phyloP scores from a whole-genome alignment of 92 coral and sea anemone species.

The Porites divaricata region DNA sequence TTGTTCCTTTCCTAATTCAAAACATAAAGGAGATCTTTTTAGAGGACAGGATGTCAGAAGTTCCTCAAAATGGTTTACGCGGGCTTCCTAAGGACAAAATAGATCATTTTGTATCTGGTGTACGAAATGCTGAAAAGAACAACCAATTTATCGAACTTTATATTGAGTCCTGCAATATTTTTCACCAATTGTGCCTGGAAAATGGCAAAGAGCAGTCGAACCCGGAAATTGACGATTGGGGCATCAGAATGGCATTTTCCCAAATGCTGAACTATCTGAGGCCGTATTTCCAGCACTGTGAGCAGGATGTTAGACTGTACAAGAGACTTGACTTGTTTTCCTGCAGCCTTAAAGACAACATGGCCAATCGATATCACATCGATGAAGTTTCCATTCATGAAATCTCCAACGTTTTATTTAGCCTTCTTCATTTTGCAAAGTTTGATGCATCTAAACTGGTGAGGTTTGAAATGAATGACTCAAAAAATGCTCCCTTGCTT shows the following conservation, averaged over 20 bases:
- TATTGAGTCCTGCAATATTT: background rate
- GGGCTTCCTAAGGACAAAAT: background rate
- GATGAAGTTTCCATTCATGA: background rate
- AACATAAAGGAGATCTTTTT: background rate
- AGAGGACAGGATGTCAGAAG: background rate
- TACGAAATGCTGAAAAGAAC: background rate
- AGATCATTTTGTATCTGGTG: background rate
- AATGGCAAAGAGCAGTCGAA: background rate
- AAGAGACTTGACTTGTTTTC: background rate
- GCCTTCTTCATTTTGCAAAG: conserved; percentile 12
- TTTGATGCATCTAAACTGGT: conserved; percentile 20
- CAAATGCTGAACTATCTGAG: background rate
- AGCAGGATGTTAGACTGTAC: background rate
- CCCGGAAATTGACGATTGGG: background rate
- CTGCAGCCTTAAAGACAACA: background rate
- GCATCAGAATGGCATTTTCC: background rate
- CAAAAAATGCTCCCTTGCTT: background rate
- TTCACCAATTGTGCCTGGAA: background rate
- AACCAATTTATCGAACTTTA: background rate
- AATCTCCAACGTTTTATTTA: background rate
- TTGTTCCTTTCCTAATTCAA: conserved; percentile 1
- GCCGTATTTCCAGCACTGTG: background rate
- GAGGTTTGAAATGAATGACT: background rate
- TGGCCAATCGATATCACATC: background rate
- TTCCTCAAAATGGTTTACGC: background rate